These are phyloP conservation scores for Proterorhinus semilunaris DNA, from an alignment of 2,113 vertebrate genomes.

Conservation along the genomic window DNA sequence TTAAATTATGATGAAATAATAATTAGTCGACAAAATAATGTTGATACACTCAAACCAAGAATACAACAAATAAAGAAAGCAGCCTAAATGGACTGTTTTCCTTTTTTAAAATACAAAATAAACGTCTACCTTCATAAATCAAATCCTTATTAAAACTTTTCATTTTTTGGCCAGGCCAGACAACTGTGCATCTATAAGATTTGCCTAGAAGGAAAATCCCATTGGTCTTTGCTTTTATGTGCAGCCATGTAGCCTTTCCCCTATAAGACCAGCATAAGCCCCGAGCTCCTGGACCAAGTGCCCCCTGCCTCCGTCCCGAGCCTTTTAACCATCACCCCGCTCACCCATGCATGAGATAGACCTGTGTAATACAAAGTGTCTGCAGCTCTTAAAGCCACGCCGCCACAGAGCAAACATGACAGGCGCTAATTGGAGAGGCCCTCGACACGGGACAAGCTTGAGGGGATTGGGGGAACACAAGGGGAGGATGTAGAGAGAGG, in stretches of 20 bases:
- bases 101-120: no score
- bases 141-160: no score
- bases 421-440: constrained; percentile 66
- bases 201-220: neutral
- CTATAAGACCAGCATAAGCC: constrained; percentile 21
- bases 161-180: no score
- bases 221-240: neutral
- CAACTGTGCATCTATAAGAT: neutral
- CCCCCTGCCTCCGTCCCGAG: constrained; percentile 45
- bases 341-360: constrained; percentile 73
- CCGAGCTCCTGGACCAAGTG: constrained; percentile 23
- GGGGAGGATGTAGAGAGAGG: neutral
- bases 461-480: neutral
- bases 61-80: no score
- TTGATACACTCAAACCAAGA: no score
- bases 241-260: constrained; percentile 22
- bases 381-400: constrained; percentile 60
- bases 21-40: no score
- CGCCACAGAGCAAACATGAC: constrained; percentile 69
- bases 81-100: no score
- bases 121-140: no score
- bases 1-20: no score
- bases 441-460: constrained; percentile 34
- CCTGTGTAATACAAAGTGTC: constrained; percentile 79
- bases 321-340: constrained; percentile 69